Evolutionary conservation across 2,797 vertebrate species (phyloP), one percentile per base, ranked within the genome.

Genomic region (Brotula barbata): DNA sequence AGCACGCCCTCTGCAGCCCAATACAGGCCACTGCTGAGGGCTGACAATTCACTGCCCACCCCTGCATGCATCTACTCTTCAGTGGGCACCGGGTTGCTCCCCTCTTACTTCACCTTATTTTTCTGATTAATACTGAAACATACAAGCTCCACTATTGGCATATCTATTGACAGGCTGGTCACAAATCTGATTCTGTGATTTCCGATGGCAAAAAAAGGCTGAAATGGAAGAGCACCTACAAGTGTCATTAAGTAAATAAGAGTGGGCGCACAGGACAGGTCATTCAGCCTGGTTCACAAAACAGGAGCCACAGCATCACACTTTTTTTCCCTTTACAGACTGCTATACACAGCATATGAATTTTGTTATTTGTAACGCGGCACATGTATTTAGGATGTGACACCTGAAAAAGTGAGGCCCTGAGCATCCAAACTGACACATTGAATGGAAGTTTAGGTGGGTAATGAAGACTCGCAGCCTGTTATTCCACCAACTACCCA

Each of bases 321-420:
- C 7, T 28, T 28, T 28, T 8, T 6, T 43, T 50, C 63, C 66
- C 65, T 72, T 77, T 42, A 60, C 61, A 70, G 67, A 83, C 68
- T 34, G 37, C 47, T 56, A 68, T 54, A 70, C 34, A 67, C 45
- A 44, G 37, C 56, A 43, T 51, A 61, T 39, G 7, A 53, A 71
- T 73, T 82, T 69, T 75, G 56, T 22, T 68, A 34, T 49, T 55
- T 71, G 75, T 40, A 64, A 43, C 58, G 68, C 66, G 9, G 58
- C 56, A 63, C 49, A 39, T 41, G 39, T 51, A 52, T 83, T 82
- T 74, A 74, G 75, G 87, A 79, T 67, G 72, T 64, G 81, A 89
- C 85, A 90, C 88, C 87, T 90, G 88, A 89, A 88, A 71, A 88
- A 79, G 67, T 65, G 79, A 89, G 82, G 85, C 88, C 90, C 91